phyloP scores from a whole-genome alignment of 2,888 invertebrate genomes.

The Sicus ferrugineus region DNA sequence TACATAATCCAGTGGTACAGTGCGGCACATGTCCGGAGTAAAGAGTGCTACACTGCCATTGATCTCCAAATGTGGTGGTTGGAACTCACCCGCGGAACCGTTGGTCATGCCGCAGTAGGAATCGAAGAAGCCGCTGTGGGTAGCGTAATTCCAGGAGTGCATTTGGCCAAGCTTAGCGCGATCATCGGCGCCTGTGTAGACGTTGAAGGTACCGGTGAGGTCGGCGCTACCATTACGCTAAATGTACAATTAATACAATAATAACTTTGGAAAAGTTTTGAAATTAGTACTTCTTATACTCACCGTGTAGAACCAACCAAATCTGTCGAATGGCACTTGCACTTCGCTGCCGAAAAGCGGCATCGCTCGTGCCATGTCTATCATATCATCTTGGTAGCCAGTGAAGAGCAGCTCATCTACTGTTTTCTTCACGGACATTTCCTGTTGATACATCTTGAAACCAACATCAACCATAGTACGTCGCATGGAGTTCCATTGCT shows the following conservation, averaged over 20 bases:
- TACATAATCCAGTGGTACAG: conserved; percentile 70
- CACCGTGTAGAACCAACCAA: conserved; percentile 85
- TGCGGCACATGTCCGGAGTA: conserved; percentile 80
- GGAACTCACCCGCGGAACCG: conserved; percentile 84
- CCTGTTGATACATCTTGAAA: conserved; percentile 68
- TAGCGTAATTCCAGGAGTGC: conserved; percentile 75
- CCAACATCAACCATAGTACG: conserved; percentile 71
- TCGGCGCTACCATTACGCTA: conserved; percentile 81
- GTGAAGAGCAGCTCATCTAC: conserved; percentile 79
- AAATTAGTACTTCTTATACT: conserved; percentile 31
- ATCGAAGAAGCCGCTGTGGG: conserved; percentile 67
- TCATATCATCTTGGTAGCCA: conserved; percentile 79
- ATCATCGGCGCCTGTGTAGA: conserved; percentile 74
- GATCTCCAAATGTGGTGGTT: conserved; percentile 71
- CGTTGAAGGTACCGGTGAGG: conserved; percentile 80
- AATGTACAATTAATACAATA: neutral
- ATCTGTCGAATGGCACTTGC: conserved; percentile 75
- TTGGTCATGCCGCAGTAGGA: conserved; percentile 70
- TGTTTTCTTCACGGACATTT: conserved; percentile 70
- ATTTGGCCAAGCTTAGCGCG: conserved; percentile 74
- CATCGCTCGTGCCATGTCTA: conserved; percentile 72
- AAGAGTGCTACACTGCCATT: conserved; percentile 71
- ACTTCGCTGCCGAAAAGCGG: conserved; percentile 68
- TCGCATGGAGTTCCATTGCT: conserved; percentile 69
- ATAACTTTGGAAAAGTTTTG: too few species aligned